phyloP scores from a whole-genome alignment of 2,113 vertebrate species.

The Cebus imitator region DNA sequence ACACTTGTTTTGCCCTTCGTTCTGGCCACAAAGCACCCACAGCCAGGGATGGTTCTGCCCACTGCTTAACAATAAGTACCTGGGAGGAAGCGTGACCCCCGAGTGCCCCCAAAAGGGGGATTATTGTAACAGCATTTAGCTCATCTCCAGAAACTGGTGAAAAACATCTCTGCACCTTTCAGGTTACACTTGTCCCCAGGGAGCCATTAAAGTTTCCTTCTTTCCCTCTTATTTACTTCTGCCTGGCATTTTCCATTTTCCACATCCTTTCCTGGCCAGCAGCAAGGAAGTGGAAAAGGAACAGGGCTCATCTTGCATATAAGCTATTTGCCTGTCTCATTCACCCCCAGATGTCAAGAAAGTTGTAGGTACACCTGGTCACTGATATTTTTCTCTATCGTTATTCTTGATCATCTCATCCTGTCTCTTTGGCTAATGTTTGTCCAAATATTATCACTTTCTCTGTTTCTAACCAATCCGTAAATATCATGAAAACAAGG shows the following conservation, averaged over 20 bases:
- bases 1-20: slow-evolving; percentile 37
- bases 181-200: neutral
- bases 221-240: neutral
- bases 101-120: slow-evolving; percentile 53
- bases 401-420: neutral
- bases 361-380: neutral
- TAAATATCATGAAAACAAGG: neutral
- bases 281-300: neutral
- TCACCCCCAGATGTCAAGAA: neutral
- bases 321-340: neutral
- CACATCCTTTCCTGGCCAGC: neutral
- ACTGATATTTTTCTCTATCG: neutral
- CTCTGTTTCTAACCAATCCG: neutral
- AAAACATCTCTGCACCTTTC: neutral
- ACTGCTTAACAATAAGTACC: neutral
- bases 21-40: neutral
- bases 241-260: neutral
- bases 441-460: neutral
- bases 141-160: neutral
- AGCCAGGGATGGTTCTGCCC: neutral
- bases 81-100: slow-evolving; percentile 44
- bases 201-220: neutral
- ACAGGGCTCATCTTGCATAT: neutral
- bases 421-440: neutral
- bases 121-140: slow-evolving; percentile 34